Evolutionary conservation across 2,113 vertebrate species (phyloP).

Genomic region (Rafetus swinhoei): DNA sequence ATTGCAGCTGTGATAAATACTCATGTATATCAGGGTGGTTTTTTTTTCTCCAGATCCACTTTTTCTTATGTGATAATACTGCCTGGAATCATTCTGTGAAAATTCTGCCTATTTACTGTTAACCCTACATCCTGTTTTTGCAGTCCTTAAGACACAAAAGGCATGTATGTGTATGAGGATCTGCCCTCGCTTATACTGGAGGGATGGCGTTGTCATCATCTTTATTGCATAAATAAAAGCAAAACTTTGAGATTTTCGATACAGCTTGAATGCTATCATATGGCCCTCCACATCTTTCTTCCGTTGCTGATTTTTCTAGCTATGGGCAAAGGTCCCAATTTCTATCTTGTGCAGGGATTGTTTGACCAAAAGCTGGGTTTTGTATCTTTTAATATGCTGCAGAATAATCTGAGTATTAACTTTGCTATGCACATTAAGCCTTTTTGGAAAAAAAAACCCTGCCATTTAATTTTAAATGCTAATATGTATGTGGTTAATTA

Average conservation of each 20-base stretch:
- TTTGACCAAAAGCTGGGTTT: slow-evolving; percentile 3
- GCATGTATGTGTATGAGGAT: slow-evolving; percentile 19
- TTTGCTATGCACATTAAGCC: slow-evolving; percentile 61
- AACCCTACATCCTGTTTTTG: slow-evolving; percentile 29
- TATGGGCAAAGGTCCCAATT: slow-evolving; percentile 28
- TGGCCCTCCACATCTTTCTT: slow-evolving; percentile 37
- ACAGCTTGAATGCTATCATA: slow-evolving; percentile 61
- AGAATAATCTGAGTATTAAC: slow-evolving; percentile 59
- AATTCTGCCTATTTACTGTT: slow-evolving; percentile 53
- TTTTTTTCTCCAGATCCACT: slow-evolving; percentile 26
- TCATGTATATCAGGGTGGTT: not conserved
- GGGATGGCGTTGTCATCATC: slow-evolving; percentile 47
- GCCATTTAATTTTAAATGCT: slow-evolving; percentile 80
- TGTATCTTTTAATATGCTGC: slow-evolving; percentile 42
- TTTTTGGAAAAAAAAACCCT: slow-evolving; percentile 15
- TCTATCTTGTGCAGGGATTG: not conserved
- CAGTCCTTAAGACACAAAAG: slow-evolving; percentile 1
- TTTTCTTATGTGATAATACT: slow-evolving; percentile 54
- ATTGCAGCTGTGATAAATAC: slow-evolving; percentile 66
- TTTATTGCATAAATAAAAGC: slow-evolving; percentile 63
- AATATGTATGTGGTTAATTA: slow-evolving; percentile 80
- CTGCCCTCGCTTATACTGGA: slow-evolving; percentile 48
- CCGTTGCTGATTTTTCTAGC: slow-evolving; percentile 28
- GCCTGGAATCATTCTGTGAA: slow-evolving; percentile 38
- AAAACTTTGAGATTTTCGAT: slow-evolving; percentile 39